phyloP scores from a whole-genome alignment of 2,888 invertebrate genomes.

The Bimastos eiseni region DNA sequence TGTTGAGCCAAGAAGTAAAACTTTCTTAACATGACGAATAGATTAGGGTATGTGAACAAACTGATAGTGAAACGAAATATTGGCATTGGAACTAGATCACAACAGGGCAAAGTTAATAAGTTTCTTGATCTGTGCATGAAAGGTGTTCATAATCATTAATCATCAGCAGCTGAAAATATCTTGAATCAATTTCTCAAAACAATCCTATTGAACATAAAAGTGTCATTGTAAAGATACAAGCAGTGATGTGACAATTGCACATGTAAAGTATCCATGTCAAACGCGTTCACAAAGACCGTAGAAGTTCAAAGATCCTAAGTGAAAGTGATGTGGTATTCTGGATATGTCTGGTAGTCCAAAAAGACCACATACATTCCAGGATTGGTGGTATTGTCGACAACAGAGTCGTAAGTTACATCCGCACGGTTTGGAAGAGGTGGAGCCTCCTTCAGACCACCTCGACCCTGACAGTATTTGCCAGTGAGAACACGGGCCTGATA shows the following conservation, averaged over 20 bases:
- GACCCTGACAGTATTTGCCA: slow-evolving; percentile 30
- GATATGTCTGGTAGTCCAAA: slow-evolving; percentile 34
- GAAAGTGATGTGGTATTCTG: slow-evolving; percentile 31
- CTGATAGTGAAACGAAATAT: no score
- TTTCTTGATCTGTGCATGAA: background rate
- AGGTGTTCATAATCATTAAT: background rate
- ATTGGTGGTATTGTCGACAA: slow-evolving; percentile 27
- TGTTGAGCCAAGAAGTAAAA: background rate
- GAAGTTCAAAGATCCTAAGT: slow-evolving; percentile 13
- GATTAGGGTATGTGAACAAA: background rate
- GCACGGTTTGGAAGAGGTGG: background rate
- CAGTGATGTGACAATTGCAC: background rate
- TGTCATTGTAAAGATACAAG: background rate
- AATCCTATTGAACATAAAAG: background rate
- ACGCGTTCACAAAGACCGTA: background rate
- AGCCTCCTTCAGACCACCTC: slow-evolving; percentile 31
- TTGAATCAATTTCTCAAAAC: background rate
- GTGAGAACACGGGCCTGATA: slow-evolving; percentile 32
- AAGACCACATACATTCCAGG: slow-evolving; percentile 35
- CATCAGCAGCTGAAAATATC: background rate
- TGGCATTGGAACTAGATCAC: background rate
- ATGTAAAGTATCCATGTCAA: no score
- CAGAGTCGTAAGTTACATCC: slow-evolving; percentile 31
- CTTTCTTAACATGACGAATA: background rate
- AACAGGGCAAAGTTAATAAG: background rate